These are phyloP conservation scores for Penaeus japonicus DNA, from an alignment of 1,140 invertebrate genomes.

Conservation along the genomic window DNA sequence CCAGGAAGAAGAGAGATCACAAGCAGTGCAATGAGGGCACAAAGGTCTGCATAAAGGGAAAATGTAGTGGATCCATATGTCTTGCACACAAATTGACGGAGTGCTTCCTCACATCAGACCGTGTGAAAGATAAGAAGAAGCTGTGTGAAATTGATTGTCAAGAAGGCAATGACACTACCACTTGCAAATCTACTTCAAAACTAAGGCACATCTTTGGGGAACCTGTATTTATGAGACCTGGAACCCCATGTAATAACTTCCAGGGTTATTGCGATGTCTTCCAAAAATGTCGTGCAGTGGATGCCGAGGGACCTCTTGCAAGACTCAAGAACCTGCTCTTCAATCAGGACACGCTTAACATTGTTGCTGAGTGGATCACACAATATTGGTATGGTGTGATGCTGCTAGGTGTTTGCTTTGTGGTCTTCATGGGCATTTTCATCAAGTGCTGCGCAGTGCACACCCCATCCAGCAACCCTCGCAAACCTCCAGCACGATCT, in stretches of 20 bases:
- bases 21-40: constrained; percentile 86
- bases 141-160: constrained; percentile 97
- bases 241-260: constrained; percentile 98
- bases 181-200: constrained; percentile 84
- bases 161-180: constrained; percentile 76
- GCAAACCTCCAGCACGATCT: constrained; percentile 84
- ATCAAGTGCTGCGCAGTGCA: constrained; percentile 99
- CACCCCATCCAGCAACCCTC: constrained; percentile 96
- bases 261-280: constrained; percentile 99
- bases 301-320: constrained; percentile 96
- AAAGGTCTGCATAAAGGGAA: constrained; percentile 89
- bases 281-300: constrained; percentile 94
- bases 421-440: constrained; percentile 97
- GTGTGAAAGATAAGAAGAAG: constrained; percentile 82
- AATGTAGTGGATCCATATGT: constrained; percentile 95
- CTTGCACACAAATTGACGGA: constrained; percentile 92
- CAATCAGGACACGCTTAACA: constrained; percentile 86
- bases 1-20: constrained; percentile 78
- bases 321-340: constrained; percentile 96
- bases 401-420: constrained; percentile 86
- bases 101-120: constrained; percentile 91
- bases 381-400: constrained; percentile 98
- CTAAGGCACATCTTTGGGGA: constrained; percentile 79
- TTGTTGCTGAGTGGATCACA: constrained; percentile 88
- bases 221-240: constrained; percentile 74